Evolutionary conservation across 2,113 vertebrate species (phyloP).

Genomic region (Pygoscelis adeliae): DNA sequence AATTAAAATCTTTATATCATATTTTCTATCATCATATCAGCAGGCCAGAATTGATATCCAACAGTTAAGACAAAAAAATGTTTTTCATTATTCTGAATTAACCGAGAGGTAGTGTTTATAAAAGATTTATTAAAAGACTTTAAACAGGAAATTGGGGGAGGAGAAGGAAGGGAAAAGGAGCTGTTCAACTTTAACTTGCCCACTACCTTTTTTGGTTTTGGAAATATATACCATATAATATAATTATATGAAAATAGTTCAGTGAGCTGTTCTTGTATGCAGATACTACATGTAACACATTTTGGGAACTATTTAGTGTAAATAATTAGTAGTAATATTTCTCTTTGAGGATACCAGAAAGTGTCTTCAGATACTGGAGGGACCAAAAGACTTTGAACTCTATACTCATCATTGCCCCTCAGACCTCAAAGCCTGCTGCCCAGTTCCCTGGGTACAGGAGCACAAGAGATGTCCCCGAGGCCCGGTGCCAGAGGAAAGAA

Average conservation of each 20-base stretch:
- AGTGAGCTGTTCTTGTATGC: neutral
- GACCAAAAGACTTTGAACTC: neutral
- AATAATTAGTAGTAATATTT: neutral
- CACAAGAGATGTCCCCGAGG: neutral
- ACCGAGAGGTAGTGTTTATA: neutral
- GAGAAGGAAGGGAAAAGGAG: neutral
- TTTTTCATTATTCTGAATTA: neutral
- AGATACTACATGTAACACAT: neutral
- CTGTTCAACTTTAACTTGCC: neutral
- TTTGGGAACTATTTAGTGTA: neutral
- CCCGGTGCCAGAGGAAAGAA: neutral
- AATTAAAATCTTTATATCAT: slow-evolving; percentile 7
- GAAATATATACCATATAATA: neutral
- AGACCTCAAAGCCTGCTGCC: neutral
- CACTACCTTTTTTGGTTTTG: neutral
- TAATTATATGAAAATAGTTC: neutral
- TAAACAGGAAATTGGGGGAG: neutral
- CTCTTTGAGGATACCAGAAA: neutral
- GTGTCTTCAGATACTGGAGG: neutral
- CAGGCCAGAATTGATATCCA: neutral
- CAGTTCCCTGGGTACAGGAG: neutral
- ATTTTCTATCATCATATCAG: neutral
- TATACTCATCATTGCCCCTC: rapidly evolving
- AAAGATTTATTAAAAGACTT: neutral
- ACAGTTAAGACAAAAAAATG: neutral